These are phyloP conservation scores for Macrotus californicus DNA, from an alignment of 2,113 vertebrate genomes.

Conservation along the genomic window DNA sequence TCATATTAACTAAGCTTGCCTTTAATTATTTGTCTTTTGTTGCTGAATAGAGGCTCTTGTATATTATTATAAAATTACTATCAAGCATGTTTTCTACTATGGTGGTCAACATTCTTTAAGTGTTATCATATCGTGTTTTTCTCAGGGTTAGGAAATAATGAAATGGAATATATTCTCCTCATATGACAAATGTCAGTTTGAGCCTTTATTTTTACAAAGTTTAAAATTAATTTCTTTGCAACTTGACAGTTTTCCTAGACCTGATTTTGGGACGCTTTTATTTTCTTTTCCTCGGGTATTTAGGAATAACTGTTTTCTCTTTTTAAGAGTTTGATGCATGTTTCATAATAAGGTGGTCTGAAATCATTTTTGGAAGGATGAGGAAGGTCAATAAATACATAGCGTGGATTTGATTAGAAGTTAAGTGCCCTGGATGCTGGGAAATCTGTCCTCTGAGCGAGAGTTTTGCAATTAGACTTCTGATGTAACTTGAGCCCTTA, in stretches of 20 bases:
- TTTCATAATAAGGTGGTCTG: not conserved
- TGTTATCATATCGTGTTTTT: not conserved
- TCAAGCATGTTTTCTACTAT: not conserved
- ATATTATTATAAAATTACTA: not conserved
- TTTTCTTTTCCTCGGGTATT: not conserved
- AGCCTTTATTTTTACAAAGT: not conserved
- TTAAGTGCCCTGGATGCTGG: not conserved
- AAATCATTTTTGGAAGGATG: not conserved
- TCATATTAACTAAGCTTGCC: not conserved
- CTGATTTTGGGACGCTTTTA: not conserved
- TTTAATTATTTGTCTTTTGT: not conserved
- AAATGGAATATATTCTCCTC: not conserved
- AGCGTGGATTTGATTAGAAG: not conserved
- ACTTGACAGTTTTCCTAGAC: not conserved
- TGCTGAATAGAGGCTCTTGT: not conserved
- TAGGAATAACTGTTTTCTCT: not conserved
- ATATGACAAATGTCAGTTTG: not conserved
- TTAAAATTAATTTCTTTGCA: not conserved
- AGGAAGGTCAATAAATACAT: not conserved
- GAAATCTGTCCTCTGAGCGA: not conserved
- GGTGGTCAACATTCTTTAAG: not conserved
- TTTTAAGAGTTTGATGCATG: not conserved
- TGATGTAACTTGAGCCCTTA: constrained; percentile 8
- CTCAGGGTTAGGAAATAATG: not conserved
- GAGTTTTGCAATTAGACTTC: not conserved